phyloP scores from a whole-genome alignment of 2,888 invertebrate genomes.

The Xiphydria camelus region DNA sequence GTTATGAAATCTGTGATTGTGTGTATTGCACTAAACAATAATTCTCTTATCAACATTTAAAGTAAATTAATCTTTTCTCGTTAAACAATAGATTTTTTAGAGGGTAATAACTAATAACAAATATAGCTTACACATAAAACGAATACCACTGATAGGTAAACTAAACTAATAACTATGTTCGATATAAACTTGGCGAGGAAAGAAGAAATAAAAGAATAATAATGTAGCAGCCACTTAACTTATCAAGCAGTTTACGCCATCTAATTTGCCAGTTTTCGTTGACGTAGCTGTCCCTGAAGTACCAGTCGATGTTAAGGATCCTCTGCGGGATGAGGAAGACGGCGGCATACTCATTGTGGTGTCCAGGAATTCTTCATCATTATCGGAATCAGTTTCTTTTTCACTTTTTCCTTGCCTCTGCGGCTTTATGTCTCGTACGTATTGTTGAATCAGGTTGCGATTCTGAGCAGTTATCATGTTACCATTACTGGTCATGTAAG shows the following conservation, averaged over 20 bases:
- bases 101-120: too few species aligned
- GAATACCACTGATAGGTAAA: too few species aligned
- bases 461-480: constrained; percentile 32
- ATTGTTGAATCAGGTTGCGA: constrained; percentile 44
- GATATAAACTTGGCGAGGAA: too few species aligned
- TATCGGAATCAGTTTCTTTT: constrained; percentile 44
- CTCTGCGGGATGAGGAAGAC: constrained; percentile 31
- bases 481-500: constrained; percentile 32
- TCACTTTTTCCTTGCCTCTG: constrained; percentile 17
- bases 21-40: too few species aligned
- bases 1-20: too few species aligned
- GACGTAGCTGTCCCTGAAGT: constrained; percentile 21
- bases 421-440: constrained; percentile 32
- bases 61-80: too few species aligned
- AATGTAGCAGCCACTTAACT: constrained; percentile 3
- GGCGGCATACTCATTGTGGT: constrained; percentile 45
- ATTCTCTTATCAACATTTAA: too few species aligned
- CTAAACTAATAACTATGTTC: too few species aligned
- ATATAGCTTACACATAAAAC: too few species aligned
- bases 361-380: constrained; percentile 53
- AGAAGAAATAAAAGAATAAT: too few species aligned
- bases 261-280: constrained; percentile 12
- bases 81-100: too few species aligned
- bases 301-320: constrained; percentile 43
- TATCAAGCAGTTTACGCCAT: constrained; percentile 5